phyloP scores from a whole-genome alignment of 2,113 vertebrate genomes.

The Protobothrops mucrosquamatus region DNA sequence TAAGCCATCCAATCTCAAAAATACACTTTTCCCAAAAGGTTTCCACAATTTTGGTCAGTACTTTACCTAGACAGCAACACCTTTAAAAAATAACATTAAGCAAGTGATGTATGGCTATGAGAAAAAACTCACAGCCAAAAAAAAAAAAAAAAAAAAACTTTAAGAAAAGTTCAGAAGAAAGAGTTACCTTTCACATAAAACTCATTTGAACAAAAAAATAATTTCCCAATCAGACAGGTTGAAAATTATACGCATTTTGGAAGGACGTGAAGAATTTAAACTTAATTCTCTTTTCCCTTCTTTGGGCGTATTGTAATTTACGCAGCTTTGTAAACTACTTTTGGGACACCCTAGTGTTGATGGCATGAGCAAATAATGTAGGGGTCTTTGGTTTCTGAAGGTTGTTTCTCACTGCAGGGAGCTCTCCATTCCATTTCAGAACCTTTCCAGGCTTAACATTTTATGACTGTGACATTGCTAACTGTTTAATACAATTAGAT shows the following conservation, averaged over 20 bases:
- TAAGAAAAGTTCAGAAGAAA: neutral
- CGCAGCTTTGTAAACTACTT: neutral
- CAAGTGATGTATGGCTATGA: neutral
- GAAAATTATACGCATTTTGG: neutral
- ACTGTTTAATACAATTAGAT: neutral
- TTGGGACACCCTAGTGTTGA: neutral
- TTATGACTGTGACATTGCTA: neutral
- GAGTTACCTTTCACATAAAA: neutral
- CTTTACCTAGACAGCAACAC: no score
- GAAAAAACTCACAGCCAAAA: neutral
- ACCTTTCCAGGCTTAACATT: neutral
- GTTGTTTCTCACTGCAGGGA: neutral
- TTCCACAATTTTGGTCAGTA: no score
- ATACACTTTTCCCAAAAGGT: no score
- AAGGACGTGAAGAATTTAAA: neutral
- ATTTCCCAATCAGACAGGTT: neutral
- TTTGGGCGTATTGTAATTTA: neutral
- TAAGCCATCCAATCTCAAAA: no score
- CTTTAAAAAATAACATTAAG: neutral
- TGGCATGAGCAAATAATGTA: neutral
- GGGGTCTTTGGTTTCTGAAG: neutral
- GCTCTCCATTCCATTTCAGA: conserved; percentile 2
- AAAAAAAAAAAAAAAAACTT: neutral
- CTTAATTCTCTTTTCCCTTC: neutral
- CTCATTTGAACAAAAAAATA: neutral